Conservation (phyloP, 2,113 vertebrate species). For the Brachyhypopomus occidentalis region DNA sequence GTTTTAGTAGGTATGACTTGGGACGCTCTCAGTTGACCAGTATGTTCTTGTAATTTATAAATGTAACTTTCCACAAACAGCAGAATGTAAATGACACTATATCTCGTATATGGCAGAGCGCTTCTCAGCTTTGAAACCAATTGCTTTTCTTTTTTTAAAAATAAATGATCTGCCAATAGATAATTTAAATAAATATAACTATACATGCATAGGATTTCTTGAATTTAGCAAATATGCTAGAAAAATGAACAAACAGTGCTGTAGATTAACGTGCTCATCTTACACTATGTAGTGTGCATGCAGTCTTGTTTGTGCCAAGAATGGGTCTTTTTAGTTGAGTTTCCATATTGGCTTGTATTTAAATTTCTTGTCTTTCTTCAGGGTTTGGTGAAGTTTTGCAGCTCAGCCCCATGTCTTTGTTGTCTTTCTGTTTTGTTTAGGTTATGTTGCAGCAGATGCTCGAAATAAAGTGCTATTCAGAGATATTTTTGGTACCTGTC, state of each 20-base stretch:
- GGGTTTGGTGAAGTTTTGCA: conserved; percentile 34
- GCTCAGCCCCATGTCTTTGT: conserved; percentile 53
- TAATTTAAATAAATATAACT: not conserved
- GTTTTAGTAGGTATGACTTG: not conserved
- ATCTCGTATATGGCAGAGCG: conserved; percentile 38
- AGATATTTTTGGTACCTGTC: not conserved
- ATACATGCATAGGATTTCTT: conserved; percentile 12
- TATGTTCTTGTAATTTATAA: conserved; percentile 19
- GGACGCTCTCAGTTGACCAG: conserved; percentile 49
- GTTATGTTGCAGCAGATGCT: conserved; percentile 62
- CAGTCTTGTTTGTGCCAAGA: conserved; percentile 55
- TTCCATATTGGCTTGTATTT: conserved; percentile 25
- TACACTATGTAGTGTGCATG: conserved; percentile 62
- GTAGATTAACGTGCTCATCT: conserved; percentile 53
- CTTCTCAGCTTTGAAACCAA: conserved; percentile 35
- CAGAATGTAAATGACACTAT: conserved; percentile 61
- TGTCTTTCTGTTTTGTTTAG: conserved; percentile 59
- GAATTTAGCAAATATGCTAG: not conserved
- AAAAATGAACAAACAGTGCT: not conserved
- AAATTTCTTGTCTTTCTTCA: conserved; percentile 51
- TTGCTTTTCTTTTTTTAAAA: conserved; percentile 5
- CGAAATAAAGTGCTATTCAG: conserved; percentile 67
- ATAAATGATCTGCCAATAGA: conserved; percentile 19
- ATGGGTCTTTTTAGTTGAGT: conserved; percentile 36
- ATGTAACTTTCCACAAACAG: conserved; percentile 38